These are phyloP conservation scores for Morelia viridis DNA, from an alignment of 2,797 vertebrate genomes.

Conservation along the genomic window DNA sequence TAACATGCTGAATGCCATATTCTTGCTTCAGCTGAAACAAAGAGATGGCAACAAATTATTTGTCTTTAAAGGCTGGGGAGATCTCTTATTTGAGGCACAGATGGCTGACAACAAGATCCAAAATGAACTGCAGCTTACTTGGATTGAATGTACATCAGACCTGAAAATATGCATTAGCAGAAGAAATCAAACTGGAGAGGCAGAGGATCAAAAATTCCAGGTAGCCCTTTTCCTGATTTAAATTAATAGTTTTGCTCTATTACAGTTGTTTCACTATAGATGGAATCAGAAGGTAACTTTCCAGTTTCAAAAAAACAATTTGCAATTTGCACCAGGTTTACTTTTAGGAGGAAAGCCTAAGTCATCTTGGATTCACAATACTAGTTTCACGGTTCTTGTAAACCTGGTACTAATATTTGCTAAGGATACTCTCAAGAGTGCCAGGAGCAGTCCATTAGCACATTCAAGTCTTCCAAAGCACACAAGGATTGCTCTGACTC, in stretches of 20 bases:
- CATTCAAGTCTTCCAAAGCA: not conserved
- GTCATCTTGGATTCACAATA: not conserved
- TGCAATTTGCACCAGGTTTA: not conserved
- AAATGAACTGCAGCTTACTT: not conserved
- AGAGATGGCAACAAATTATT: not conserved
- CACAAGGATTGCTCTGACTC: not conserved
- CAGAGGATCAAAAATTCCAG: not conserved
- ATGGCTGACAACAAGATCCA: not conserved
- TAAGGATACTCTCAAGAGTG: not conserved
- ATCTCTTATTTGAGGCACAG: not conserved
- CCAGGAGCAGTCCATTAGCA: not conserved
- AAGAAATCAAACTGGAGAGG: not conserved
- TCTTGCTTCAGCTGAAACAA: not conserved
- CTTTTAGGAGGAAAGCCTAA: conserved; percentile 6
- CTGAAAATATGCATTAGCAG: not conserved
- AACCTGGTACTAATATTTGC: not conserved
- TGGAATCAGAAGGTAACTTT: not conserved
- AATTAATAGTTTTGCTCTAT: conserved; percentile 5
- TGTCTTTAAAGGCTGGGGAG: not conserved
- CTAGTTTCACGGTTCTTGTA: not conserved
- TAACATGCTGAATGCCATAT: not conserved
- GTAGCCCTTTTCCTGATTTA: not conserved
- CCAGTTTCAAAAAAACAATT: not conserved
- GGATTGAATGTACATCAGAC: not conserved
- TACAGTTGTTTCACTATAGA: not conserved